Evolutionary conservation across 2,797 vertebrate species (phyloP).

Genomic region (Falco cherrug): DNA sequence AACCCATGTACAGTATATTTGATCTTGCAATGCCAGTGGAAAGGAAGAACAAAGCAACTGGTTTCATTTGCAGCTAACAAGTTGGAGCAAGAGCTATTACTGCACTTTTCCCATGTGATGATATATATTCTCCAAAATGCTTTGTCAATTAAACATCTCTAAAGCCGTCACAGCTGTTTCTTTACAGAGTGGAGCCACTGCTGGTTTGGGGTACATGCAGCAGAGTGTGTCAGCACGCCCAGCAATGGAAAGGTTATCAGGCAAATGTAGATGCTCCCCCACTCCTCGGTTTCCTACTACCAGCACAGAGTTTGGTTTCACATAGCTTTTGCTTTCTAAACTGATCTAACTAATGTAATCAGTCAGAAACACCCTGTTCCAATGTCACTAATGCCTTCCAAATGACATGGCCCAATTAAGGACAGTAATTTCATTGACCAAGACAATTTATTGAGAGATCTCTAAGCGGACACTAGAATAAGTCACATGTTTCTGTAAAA

Average conservation of each 20-base stretch:
- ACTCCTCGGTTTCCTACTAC: not conserved
- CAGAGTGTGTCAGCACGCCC: not conserved
- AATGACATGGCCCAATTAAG: slow-evolving; percentile 8
- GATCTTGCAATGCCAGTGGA: not conserved
- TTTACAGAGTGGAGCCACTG: not conserved
- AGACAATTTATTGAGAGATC: slow-evolving; percentile 4
- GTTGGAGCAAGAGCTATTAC: not conserved
- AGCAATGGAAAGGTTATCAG: not conserved
- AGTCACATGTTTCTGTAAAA: not conserved
- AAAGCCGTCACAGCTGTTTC: slow-evolving; percentile 2
- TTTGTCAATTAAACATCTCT: slow-evolving; percentile 1
- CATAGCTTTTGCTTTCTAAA: slow-evolving; percentile 5
- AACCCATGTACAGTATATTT: not conserved
- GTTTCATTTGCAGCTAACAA: not conserved
- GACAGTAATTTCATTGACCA: not conserved
- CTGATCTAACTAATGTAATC: slow-evolving; percentile 7
- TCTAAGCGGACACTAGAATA: not conserved
- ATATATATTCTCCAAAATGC: not conserved
- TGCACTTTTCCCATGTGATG: not conserved
- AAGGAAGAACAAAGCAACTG: not conserved
- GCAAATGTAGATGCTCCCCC: not conserved
- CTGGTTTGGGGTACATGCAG: not conserved
- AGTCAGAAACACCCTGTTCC: not conserved
- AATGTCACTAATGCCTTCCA: not conserved
- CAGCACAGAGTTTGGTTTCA: not conserved